Evolutionary conservation across 2,888 invertebrate genomes (phyloP).

Genomic region (Noctua comes): DNA sequence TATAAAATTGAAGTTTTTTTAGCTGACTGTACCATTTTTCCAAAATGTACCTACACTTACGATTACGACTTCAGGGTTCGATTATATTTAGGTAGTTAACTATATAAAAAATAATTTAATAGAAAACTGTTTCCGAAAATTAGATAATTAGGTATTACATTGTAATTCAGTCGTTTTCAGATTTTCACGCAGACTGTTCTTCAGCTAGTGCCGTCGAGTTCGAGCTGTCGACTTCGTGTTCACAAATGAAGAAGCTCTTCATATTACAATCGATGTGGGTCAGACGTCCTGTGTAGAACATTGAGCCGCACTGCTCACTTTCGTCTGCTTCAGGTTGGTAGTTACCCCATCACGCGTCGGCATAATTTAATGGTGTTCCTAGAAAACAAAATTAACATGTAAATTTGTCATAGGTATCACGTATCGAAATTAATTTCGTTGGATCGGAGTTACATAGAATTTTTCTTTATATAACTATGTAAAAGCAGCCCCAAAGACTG

Average conservation of each 20-base stretch:
- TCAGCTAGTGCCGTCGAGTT: slow-evolving; percentile 10
- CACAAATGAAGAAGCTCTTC: slow-evolving; percentile 82
- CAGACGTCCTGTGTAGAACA: slow-evolving; percentile 80
- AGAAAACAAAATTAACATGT: slow-evolving; percentile 6
- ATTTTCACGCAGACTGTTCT: not conserved
- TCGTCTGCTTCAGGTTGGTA: slow-evolving; percentile 26
- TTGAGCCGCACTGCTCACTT: slow-evolving; percentile 79
- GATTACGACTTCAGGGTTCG: not conserved
- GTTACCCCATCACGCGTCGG: slow-evolving; percentile 31
- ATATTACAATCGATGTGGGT: slow-evolving; percentile 77
- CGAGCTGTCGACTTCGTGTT: slow-evolving; percentile 72
- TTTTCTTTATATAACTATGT: not conserved
- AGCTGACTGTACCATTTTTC: not conserved
- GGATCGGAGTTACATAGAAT: not conserved
- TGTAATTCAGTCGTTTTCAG: not conserved
- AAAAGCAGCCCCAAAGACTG: not conserved
- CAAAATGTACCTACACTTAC: not conserved
- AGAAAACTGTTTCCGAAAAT: not conserved
- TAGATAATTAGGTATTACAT: not conserved
- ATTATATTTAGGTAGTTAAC: not conserved
- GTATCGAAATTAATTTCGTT: not conserved
- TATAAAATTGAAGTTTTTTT: not conserved
- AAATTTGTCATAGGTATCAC: not conserved
- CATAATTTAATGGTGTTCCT: slow-evolving; percentile 20
- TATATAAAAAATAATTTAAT: not conserved